Evolutionary conservation across 2,113 vertebrate species (phyloP).

Genomic region (Synchiropus splendidus): DNA sequence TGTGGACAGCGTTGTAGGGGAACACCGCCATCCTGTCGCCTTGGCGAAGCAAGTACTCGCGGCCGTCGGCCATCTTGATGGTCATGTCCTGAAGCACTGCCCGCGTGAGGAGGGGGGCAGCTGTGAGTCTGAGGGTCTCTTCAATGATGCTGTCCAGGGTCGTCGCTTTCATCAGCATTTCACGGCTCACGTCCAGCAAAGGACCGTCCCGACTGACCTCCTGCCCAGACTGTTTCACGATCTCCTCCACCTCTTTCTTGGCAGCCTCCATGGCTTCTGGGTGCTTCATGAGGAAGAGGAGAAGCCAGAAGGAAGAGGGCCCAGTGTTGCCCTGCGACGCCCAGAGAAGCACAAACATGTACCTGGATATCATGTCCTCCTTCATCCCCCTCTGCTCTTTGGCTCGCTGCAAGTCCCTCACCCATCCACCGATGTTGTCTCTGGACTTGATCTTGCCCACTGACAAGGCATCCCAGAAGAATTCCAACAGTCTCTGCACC

Average conservation of each 20-base stretch:
- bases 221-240: conserved; percentile 61
- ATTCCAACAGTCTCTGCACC: conserved; percentile 56
- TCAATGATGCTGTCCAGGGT: conserved; percentile 82
- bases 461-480: conserved; percentile 72
- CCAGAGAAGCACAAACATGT: conserved; percentile 86
- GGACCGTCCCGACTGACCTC: conserved; percentile 42
- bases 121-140: conserved; percentile 76
- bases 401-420: conserved; percentile 57
- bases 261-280: conserved; percentile 80
- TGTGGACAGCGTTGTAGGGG: conserved; percentile 73
- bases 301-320: conserved; percentile 80
- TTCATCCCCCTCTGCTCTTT: conserved; percentile 52
- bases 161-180: conserved; percentile 67
- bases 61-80: conserved; percentile 63
- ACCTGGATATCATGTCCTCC: conserved; percentile 67
- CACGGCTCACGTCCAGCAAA: conserved; percentile 52
- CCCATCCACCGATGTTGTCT: conserved; percentile 77
- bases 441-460: conserved; percentile 54
- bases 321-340: conserved; percentile 87
- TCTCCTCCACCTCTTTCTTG: conserved; percentile 62
- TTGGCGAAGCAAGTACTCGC: conserved; percentile 60
- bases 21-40: conserved; percentile 79
- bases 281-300: conserved; percentile 80
- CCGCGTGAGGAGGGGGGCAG: conserved; percentile 70
- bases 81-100: conserved; percentile 61